A percentile compares a stretch with the other conserved stretches of the same genome.
Evolutionary conservation across 1,140 invertebrate species (phyloP).

Genomic region (Temnothorax longispinosus): DNA sequence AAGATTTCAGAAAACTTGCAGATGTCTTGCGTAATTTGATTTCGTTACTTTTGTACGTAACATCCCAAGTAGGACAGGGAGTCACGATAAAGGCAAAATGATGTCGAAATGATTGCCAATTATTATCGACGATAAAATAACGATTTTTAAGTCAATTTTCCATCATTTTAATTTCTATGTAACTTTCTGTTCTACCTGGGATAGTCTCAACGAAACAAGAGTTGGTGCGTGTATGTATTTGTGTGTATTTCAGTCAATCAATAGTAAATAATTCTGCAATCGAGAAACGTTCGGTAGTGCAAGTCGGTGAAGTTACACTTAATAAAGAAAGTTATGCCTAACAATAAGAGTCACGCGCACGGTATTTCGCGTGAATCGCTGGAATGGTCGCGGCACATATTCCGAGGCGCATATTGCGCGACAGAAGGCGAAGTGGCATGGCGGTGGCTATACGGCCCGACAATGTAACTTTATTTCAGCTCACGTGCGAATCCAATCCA

Average conservation of each 20-base stretch:
- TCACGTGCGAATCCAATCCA: conserved; percentile 84
- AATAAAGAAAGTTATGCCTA: not conserved
- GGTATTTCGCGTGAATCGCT: not conserved
- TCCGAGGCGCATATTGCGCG: conserved; percentile 61
- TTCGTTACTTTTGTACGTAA: not conserved
- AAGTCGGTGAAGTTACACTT: not conserved
- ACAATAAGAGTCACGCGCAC: not conserved
- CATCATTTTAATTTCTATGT: no score
- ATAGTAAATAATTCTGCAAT: not conserved
- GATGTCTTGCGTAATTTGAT: not conserved
- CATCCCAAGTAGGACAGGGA: no score
- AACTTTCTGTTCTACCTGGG: no score
- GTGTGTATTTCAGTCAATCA: not conserved
- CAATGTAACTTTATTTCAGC: conserved; percentile 80
- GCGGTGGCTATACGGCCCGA: conserved; percentile 11
- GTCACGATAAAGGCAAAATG: no score
- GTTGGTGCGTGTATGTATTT: not conserved
- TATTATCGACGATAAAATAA: no score
- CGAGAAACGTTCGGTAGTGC: not conserved
- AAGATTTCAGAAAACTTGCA: conserved; percentile 23
- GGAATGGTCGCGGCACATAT: conserved; percentile 65
- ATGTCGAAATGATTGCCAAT: no score
- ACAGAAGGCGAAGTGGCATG: conserved; percentile 34
- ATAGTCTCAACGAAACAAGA: no score
- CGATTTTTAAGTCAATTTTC: no score